Percentiles rank a stretch among this genome's conserved stretches.
Evolutionary conservation across 2,888 invertebrate genomes (phyloP).

Genomic region (Caenorhabditis macrosperma): DNA sequence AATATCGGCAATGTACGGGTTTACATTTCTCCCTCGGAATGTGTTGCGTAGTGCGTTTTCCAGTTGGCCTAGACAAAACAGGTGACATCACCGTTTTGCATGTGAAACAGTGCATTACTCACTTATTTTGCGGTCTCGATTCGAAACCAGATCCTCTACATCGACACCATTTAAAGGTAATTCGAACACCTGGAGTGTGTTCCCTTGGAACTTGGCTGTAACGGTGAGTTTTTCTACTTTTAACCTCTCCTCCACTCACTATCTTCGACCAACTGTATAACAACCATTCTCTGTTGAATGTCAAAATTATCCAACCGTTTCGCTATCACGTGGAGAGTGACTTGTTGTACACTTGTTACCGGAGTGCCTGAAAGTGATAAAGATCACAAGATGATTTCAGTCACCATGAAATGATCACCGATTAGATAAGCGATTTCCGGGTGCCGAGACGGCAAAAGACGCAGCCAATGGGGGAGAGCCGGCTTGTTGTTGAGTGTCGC

Average conservation of each 20-base stretch:
- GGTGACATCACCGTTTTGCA: constrained; percentile 14
- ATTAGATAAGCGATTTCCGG: constrained; percentile 77
- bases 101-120: constrained; percentile 29
- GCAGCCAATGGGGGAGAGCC: constrained; percentile 77
- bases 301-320: constrained; percentile 75
- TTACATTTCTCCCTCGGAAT: constrained; percentile 75
- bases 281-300: constrained; percentile 72
- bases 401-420: constrained; percentile 38
- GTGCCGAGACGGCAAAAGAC: constrained; percentile 75
- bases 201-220: constrained; percentile 56
- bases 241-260: constrained; percentile 54
- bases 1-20: constrained; percentile 77
- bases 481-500: constrained; percentile 77
- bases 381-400: constrained; percentile 6
- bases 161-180: constrained; percentile 73
- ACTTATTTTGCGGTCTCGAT: constrained; percentile 66
- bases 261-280: constrained; percentile 73
- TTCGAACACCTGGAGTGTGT: constrained; percentile 73
- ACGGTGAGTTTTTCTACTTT: neutral
- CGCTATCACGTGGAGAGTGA: constrained; percentile 78
- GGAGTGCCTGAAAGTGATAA: constrained; percentile 70
- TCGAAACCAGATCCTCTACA: constrained; percentile 75
- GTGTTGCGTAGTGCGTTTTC: constrained; percentile 71
- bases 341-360: constrained; percentile 71
- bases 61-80: constrained; percentile 57